Evolutionary conservation across 2,113 vertebrate species (phyloP).

Genomic region (Cinclus mexicanus): DNA sequence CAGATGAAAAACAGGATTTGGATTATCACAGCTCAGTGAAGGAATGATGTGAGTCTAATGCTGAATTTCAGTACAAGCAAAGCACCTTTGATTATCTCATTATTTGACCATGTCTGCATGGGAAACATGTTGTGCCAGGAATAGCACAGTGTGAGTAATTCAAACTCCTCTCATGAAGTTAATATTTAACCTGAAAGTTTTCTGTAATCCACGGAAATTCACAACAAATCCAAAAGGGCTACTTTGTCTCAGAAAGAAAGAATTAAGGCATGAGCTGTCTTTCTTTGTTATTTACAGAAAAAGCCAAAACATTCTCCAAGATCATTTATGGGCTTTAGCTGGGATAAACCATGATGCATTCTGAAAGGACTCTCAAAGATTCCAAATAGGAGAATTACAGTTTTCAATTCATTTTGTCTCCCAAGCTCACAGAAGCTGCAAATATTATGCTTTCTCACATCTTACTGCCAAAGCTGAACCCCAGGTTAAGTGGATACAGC

Average conservation of each 20-base stretch:
- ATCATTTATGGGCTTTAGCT: neutral
- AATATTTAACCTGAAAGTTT: neutral
- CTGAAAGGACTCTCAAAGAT: neutral
- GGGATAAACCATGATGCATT: neutral
- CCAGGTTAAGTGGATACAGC: neutral
- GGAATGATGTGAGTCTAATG: neutral
- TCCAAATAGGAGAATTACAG: neutral
- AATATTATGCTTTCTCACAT: neutral
- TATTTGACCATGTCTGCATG: neutral
- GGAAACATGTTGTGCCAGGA: neutral
- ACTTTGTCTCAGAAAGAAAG: neutral
- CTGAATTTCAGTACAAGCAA: neutral
- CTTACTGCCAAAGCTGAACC: neutral
- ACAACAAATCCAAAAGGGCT: neutral
- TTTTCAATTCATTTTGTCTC: neutral
- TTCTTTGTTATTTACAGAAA: neutral
- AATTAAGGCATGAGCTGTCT: neutral
- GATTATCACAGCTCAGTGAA: neutral
- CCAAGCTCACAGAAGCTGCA: neutral
- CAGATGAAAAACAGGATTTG: neutral
- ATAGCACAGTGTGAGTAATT: neutral
- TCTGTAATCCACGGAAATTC: neutral
- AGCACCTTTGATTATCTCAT: neutral
- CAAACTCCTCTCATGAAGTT: neutral
- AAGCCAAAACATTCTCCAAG: neutral